A percentile compares a stretch with the other conserved stretches of the same genome.
phyloP scores from a whole-genome alignment of 2,888 invertebrate genomes.

The Acleris emargana region DNA sequence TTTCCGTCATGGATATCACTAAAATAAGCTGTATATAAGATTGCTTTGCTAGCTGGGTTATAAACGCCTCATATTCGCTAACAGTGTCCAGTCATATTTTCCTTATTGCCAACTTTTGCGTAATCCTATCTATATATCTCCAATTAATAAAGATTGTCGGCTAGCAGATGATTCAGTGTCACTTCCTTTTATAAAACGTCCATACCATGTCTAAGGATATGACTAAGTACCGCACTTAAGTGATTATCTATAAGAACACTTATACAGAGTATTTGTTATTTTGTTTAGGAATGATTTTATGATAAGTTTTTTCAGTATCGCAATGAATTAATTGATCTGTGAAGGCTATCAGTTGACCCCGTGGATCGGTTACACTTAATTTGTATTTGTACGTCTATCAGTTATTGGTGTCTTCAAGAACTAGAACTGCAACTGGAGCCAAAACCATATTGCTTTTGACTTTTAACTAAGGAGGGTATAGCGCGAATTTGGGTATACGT shows the following conservation, averaged over 20 bases:
- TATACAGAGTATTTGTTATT: background rate
- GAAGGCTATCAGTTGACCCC: slow-evolving; percentile 12
- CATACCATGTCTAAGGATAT: slow-evolving; percentile 24
- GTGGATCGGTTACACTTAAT: background rate
- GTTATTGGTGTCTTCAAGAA: too few relatives aligned
- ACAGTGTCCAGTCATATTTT: background rate
- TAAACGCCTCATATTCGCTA: too few relatives aligned
- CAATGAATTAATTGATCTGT: slow-evolving; percentile 10
- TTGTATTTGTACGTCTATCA: background rate
- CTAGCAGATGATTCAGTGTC: slow-evolving; percentile 21
- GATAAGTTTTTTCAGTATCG: background rate
- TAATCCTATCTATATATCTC: slow-evolving; percentile 4
- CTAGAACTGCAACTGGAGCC: too few relatives aligned
- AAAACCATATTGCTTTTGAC: too few relatives aligned
- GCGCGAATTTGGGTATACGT: too few relatives aligned
- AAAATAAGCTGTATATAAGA: too few relatives aligned
- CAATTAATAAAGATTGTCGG: slow-evolving; percentile 2
- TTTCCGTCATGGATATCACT: too few relatives aligned
- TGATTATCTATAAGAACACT: slow-evolving; percentile 25
- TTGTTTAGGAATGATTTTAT: background rate
- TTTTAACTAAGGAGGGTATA: too few relatives aligned
- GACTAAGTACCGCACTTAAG: slow-evolving; percentile 33
- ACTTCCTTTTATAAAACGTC: slow-evolving; percentile 27
- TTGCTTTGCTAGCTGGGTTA: too few relatives aligned
- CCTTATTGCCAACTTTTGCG: background rate